phyloP scores from a whole-genome alignment of 2,888 invertebrate genomes.

The Phorcus lineatus region DNA sequence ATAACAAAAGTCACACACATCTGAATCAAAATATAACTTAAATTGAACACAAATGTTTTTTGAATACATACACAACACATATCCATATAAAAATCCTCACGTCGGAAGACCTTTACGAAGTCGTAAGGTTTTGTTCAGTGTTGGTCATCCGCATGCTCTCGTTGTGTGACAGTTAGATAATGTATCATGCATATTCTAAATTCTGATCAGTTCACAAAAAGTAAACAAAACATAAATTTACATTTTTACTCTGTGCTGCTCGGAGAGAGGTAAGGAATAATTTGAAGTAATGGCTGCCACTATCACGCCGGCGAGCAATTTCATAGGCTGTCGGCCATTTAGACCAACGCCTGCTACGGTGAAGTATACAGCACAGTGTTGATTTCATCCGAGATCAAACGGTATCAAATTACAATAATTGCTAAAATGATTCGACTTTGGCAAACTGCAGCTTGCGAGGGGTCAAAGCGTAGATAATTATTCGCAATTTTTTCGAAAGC shows the following conservation, averaged over 20 bases:
- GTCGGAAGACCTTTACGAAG: too few relatives aligned
- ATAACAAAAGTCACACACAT: too few relatives aligned
- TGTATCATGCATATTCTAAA: background rate
- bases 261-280: background rate
- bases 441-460: slow-evolving; percentile 20
- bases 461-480: slow-evolving; percentile 23
- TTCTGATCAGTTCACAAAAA: slow-evolving; percentile 5
- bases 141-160: too few relatives aligned
- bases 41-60: too few relatives aligned
- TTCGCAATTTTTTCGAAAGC: slow-evolving; percentile 11
- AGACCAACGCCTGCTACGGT: background rate
- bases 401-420: slow-evolving; percentile 20
- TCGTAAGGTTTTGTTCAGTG: too few relatives aligned
- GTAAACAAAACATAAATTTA: slow-evolving; percentile 10
- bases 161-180: too few relatives aligned
- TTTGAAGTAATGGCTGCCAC: background rate
- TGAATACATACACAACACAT: too few relatives aligned
- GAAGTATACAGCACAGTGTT: slow-evolving; percentile 5
- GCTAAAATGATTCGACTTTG: slow-evolving; percentile 19
- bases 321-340: slow-evolving; percentile 4
- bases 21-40: too few relatives aligned
- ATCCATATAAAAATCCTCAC: too few relatives aligned
- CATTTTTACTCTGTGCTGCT: background rate
- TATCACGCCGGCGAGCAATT: slow-evolving; percentile 7
- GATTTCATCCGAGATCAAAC: slow-evolving; percentile 19